Evolutionary conservation across 2,113 vertebrate species (phyloP).

Genomic region (Myotis lucifugus): DNA sequence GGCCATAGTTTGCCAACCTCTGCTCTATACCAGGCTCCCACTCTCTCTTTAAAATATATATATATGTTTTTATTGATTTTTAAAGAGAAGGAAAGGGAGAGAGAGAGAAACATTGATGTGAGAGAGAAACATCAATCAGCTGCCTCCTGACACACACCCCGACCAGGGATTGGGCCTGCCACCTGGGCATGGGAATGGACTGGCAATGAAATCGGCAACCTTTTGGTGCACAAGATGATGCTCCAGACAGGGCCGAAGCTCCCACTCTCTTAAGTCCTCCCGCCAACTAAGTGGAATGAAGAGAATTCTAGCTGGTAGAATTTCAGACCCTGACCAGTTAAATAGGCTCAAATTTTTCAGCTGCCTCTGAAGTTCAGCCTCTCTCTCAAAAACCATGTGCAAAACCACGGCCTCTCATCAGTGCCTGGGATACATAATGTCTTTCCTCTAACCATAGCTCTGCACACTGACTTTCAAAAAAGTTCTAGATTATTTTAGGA

Average conservation of each 20-base stretch:
- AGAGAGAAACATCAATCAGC: too few species aligned
- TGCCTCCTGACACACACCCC: too few species aligned
- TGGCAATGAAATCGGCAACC: too few species aligned
- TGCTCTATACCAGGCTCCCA: background rate
- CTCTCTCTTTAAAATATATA: too few species aligned
- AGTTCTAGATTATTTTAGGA: slow-evolving; percentile 57
- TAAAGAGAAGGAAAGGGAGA: too few species aligned
- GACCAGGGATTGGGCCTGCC: too few species aligned
- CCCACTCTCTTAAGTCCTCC: background rate
- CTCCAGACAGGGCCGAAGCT: too few species aligned
- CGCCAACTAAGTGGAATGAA: background rate
- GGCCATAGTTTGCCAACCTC: background rate
- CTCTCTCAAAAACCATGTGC: background rate
- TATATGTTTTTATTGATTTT: too few species aligned
- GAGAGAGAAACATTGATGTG: too few species aligned
- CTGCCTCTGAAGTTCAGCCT: background rate
- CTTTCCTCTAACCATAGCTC: background rate
- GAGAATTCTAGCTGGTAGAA: background rate
- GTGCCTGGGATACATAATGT: background rate
- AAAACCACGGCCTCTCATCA: background rate
- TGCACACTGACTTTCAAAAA: slow-evolving; percentile 45
- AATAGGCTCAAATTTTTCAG: background rate
- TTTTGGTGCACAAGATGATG: too few species aligned
- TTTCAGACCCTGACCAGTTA: background rate
- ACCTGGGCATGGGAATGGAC: too few species aligned